Evolutionary conservation across 2,888 invertebrate species (phyloP), one percentile per base, ranked within the genome.

Genomic region (Azorinus chamasolen): DNA sequence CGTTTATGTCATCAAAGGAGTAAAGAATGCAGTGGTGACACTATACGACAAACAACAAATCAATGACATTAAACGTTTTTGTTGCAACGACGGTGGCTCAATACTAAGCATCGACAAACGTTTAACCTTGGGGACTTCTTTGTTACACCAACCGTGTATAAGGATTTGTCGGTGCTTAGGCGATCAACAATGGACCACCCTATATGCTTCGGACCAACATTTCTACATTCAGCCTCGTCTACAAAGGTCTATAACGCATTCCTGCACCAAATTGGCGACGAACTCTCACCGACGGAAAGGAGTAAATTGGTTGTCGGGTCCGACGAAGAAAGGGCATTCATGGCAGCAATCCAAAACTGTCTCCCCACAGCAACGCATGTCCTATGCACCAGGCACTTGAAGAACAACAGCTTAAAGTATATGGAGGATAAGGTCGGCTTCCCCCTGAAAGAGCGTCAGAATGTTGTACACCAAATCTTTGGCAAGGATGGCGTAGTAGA

Each of bases 311-410:
- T 46, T 20, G 43, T 77, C 22, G 83, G 77, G 10, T 59, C 58
- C 0, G 77, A 79, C 45, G 79, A 69, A 46, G 78, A 83, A 68
- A 1, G 41, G 0, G 64, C 79, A 0, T 57, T 83, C n/a, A 66
- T 68, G n/a, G 25, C 32, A 6, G 68, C 79, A 10, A 77, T 80
- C 18, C 24, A 50, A 18, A 22, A 45, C 0, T 62, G 54, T 37
- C 63, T 81, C 10, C 70, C 70, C 2, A 24, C 27, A 0, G 45
- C 46, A 16, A 54, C 68, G 2, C 74, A 74, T 54, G 75, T 75
- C 14, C 27, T 76, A 0, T 83, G 79, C 45, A 77, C 79, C 0
- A 3, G 73, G 12, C 83, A 79, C 53, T 45, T 79, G 14, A 71
- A 75, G 53, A 55, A 77, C 37, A 78, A 72, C 45, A 58, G n/a